These are phyloP conservation scores for Sardina pilchardus DNA, from an alignment of 2,113 vertebrate genomes.

Conservation along the genomic window DNA sequence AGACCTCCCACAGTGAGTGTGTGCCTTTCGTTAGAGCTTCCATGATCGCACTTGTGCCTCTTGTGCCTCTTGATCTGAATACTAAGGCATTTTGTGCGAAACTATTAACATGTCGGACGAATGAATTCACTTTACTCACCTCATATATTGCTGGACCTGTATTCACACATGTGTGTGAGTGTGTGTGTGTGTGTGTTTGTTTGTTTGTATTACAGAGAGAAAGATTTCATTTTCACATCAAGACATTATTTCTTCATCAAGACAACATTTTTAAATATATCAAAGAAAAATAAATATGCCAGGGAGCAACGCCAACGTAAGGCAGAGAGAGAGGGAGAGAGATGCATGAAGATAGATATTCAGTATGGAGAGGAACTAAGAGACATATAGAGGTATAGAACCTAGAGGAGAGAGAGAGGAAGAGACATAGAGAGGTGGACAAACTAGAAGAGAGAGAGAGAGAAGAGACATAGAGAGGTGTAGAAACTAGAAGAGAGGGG, in stretches of 20 bases:
- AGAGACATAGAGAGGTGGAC: constrained; percentile 21
- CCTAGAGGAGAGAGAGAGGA: constrained; percentile 4
- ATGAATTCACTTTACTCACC: background rate
- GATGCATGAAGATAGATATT: background rate
- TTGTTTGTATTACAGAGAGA: background rate
- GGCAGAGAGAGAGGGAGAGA: background rate
- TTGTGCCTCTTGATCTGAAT: background rate
- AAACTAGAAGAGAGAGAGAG: constrained; percentile 5
- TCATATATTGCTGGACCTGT: background rate
- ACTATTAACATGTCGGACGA: background rate
- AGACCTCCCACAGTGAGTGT: background rate
- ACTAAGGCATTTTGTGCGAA: background rate
- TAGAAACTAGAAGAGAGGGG: constrained; percentile 45
- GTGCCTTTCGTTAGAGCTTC: background rate
- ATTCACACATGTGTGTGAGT: background rate
- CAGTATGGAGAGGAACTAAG: background rate
- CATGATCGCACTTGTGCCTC: background rate
- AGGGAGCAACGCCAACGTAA: background rate
- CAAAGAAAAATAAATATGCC: background rate
- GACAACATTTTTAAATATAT: background rate
- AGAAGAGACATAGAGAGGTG: constrained; percentile 25
- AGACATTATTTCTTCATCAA: too few species aligned
- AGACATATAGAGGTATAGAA: too few species aligned
- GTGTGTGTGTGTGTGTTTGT: background rate
- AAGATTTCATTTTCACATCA: too few species aligned